Evolutionary conservation across 2,888 invertebrate species (phyloP).

Genomic region (Timema podura): DNA sequence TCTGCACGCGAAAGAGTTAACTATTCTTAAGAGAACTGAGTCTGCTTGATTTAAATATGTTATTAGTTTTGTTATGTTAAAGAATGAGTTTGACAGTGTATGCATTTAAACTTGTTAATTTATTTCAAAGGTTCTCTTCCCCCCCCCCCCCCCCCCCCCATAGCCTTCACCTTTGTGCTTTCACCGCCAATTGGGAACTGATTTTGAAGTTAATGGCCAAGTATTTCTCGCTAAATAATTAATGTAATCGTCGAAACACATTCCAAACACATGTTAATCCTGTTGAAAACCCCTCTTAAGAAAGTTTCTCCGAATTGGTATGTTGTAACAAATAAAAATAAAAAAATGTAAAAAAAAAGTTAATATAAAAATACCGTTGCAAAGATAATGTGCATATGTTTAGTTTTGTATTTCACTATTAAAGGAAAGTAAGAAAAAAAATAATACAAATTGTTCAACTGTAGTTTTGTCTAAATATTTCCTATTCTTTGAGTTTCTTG

Average conservation of each 20-base stretch:
- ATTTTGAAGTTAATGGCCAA: no score
- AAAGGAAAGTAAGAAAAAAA: slow-evolving; percentile 28
- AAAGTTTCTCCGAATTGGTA: slow-evolving; percentile 39
- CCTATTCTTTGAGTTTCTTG: slow-evolving; percentile 42
- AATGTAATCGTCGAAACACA: slow-evolving; percentile 25
- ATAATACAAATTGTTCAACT: slow-evolving; percentile 30
- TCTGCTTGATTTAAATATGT: no score
- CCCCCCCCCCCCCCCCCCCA: no score
- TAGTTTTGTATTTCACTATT: slow-evolving; percentile 34
- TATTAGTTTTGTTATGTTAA: no score
- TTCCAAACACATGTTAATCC: slow-evolving; percentile 43
- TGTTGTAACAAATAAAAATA: slow-evolving; percentile 46
- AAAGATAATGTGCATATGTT: slow-evolving; percentile 33
- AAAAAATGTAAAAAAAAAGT: slow-evolving; percentile 25
- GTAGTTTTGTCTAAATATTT: slow-evolving; percentile 33
- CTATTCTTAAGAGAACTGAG: no score
- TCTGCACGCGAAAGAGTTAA: no score
- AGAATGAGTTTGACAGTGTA: no score
- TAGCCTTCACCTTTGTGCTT: no score
- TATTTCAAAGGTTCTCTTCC: no score
- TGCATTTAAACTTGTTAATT: no score
- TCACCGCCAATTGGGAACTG: no score
- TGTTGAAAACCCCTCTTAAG: slow-evolving; percentile 32
- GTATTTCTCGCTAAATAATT: background rate
- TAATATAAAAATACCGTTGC: slow-evolving; percentile 42